Evolutionary conservation across 2,888 invertebrate species (phyloP).

Genomic region (Nebria brevicollis): DNA sequence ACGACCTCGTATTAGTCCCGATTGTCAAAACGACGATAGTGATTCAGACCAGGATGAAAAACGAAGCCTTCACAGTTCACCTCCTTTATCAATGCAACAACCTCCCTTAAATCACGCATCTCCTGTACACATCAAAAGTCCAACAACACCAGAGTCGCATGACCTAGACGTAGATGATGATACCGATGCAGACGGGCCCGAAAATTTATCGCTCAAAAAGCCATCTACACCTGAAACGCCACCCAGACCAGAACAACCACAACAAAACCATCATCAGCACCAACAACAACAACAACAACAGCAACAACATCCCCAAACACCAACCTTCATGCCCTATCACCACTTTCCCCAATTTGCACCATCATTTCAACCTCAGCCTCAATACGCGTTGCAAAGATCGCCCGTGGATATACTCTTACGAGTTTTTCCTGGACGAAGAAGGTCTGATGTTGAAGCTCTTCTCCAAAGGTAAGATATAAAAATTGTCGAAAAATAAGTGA

Average conservation of each 20-base stretch:
- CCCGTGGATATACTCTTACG: constrained; percentile 89
- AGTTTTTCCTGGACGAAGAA: constrained; percentile 88
- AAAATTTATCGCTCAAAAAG: constrained; percentile 84
- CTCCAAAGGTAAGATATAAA: constrained; percentile 70
- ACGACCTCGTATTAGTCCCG: constrained; percentile 63
- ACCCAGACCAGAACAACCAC: constrained; percentile 60
- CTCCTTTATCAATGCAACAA: constrained; percentile 57
- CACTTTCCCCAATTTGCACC: constrained; percentile 49
- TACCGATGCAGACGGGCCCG: constrained; percentile 70
- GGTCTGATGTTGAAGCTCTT: constrained; percentile 86
- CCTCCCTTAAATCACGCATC: constrained; percentile 55
- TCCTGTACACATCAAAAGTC: constrained; percentile 59
- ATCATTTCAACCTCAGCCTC: constrained; percentile 56
- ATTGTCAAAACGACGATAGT: constrained; percentile 63
- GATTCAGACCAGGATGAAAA: constrained; percentile 61
- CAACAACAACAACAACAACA: constrained; percentile 55
- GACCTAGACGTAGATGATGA: constrained; percentile 69
- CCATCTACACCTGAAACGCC: constrained; percentile 64
- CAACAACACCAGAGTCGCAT: constrained; percentile 59
- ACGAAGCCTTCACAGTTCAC: constrained; percentile 54
- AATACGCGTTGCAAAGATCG: constrained; percentile 69
- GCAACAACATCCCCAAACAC: constrained; percentile 10
- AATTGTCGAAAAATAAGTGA: background rate
- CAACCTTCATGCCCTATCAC: constrained; percentile 65
- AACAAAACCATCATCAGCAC: constrained; percentile 54